Percentiles rank a stretch among this genome's conserved stretches.
Evolutionary conservation across 2,797 vertebrate genomes (phyloP).

Genomic region (Tokudaia muenninki): DNA sequence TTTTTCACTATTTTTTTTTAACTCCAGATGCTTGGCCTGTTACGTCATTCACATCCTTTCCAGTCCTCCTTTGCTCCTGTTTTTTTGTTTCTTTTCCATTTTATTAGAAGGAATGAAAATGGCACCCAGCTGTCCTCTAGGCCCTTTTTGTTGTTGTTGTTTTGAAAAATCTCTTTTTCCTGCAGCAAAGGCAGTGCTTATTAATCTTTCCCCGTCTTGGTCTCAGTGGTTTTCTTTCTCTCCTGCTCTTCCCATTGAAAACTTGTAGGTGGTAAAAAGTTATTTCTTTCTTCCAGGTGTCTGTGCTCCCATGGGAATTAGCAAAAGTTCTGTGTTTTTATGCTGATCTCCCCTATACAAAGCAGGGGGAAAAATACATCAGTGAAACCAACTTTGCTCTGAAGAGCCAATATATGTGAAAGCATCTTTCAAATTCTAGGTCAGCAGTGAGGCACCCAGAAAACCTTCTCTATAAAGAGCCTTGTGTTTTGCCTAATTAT

Average conservation of each 20-base stretch:
- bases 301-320: constrained; percentile 61
- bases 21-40: neutral
- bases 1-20: neutral
- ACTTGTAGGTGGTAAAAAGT: constrained; percentile 71
- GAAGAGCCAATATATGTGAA: constrained; percentile 58
- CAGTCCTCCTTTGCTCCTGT: constrained; percentile 13
- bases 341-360: constrained; percentile 48
- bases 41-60: constrained; percentile 42
- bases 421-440: constrained; percentile 76
- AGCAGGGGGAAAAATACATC: constrained; percentile 23
- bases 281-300: constrained; percentile 74
- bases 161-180: constrained; percentile 70
- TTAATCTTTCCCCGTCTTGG: constrained; percentile 69
- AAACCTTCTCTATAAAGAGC: constrained; percentile 52
- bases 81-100: constrained; percentile 57
- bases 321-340: constrained; percentile 70
- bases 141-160: constrained; percentile 65
- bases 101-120: constrained; percentile 31
- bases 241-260: constrained; percentile 55
- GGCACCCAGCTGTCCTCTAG: constrained; percentile 50
- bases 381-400: constrained; percentile 50
- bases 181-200: constrained; percentile 46
- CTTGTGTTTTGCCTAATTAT: constrained; percentile 75
- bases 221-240: constrained; percentile 66
- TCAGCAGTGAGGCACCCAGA: constrained; percentile 42